Evolutionary conservation across 2,888 invertebrate genomes (phyloP).

Genomic region (Tetragonisca angustula): DNA sequence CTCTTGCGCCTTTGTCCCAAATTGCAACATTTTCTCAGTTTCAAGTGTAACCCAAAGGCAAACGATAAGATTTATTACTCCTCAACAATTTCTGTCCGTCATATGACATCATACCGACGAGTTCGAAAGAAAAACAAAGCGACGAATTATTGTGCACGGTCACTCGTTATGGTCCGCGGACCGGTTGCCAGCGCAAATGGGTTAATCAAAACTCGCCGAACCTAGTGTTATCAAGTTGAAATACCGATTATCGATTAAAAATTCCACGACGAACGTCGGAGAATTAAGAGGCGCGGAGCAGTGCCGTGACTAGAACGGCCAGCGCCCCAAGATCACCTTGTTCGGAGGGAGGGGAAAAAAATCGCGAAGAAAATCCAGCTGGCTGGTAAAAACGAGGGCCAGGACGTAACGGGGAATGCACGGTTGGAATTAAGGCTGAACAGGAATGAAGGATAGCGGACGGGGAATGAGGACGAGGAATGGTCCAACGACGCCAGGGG

Average conservation of each 20-base stretch:
- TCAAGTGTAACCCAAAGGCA: no score
- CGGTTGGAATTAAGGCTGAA: constrained; percentile 74
- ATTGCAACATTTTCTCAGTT: no score
- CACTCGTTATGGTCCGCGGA: no score
- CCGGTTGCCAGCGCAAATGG: no score
- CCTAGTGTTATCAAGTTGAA: neutral
- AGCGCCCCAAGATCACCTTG: neutral
- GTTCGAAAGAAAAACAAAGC: no score
- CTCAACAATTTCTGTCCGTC: no score
- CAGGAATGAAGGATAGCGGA: constrained; percentile 74
- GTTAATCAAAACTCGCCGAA: no score
- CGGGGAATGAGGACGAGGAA: constrained; percentile 71
- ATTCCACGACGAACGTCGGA: neutral
- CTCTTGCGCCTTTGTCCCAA: no score
- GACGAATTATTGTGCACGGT: no score
- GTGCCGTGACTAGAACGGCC: constrained; percentile 6
- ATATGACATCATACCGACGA: no score
- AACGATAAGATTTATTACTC: no score
- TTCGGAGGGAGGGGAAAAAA: constrained; percentile 3
- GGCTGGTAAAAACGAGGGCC: constrained; percentile 43
- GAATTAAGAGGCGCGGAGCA: neutral
- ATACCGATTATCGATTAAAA: neutral
- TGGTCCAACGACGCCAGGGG: constrained; percentile 61
- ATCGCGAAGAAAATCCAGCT: constrained; percentile 43
- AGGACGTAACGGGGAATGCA: constrained; percentile 71